These are phyloP conservation scores for Caligus rogercresseyi DNA, from an alignment of 1,140 invertebrate species.

Conservation along the genomic window DNA sequence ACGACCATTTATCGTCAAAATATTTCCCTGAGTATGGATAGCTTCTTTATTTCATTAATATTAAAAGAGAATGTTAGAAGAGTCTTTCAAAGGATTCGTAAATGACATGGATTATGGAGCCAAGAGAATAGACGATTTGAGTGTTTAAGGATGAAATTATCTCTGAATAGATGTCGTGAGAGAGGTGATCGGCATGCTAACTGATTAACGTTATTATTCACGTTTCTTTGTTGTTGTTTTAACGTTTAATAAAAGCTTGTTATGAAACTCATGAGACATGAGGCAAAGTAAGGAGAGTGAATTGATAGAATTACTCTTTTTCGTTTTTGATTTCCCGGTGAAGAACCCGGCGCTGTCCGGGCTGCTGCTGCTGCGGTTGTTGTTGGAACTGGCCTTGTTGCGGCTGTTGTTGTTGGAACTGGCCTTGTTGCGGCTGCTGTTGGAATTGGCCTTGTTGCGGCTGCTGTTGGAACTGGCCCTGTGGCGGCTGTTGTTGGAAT, in stretches of 20 bases:
- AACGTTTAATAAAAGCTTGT: neutral
- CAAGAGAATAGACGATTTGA: too few relatives aligned
- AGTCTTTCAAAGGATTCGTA: too few relatives aligned
- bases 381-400: constrained; percentile 27
- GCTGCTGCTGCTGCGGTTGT: constrained; percentile 27
- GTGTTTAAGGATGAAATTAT: too few relatives aligned
- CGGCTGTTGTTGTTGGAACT: constrained; percentile 22
- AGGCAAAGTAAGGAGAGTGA: neutral
- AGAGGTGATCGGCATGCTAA: too few relatives aligned
- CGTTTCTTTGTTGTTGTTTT: too few relatives aligned
- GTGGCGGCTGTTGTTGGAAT: constrained; percentile 4
- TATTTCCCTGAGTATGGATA: too few relatives aligned
- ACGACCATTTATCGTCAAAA: too few relatives aligned
- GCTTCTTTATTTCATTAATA: too few relatives aligned
- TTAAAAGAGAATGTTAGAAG: too few relatives aligned
- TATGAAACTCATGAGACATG: neutral
- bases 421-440: constrained; percentile 22
- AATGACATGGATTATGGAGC: too few relatives aligned
- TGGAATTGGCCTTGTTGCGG: constrained; percentile 24
- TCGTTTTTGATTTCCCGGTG: constrained; percentile 8
- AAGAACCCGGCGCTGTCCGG: constrained; percentile 12
- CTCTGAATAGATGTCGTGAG: too few relatives aligned
- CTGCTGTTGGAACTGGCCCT: constrained; percentile 19
- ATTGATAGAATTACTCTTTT: constrained; percentile 2
- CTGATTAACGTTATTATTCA: too few relatives aligned